Evolutionary conservation across 1,140 invertebrate genomes (phyloP).

Genomic region (Leptinotarsa texana): DNA sequence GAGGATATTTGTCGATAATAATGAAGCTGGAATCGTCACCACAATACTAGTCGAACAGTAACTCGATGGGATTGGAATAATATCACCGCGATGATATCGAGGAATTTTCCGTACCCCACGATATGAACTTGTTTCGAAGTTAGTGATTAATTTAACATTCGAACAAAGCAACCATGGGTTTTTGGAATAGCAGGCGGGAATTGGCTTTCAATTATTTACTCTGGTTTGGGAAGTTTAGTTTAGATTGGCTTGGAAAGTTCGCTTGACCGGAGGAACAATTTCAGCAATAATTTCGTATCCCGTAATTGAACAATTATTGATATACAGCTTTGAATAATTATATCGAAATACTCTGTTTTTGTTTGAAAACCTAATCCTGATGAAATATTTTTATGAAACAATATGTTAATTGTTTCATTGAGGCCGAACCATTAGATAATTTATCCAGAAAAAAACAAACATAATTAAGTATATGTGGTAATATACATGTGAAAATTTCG

Average conservation of each 20-base stretch:
- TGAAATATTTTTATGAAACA: no score
- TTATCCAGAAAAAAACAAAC: no score
- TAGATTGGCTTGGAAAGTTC: neutral
- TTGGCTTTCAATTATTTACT: constrained; percentile 2
- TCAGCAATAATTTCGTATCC: neutral
- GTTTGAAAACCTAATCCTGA: no score
- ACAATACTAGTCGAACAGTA: neutral
- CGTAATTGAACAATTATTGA: no score
- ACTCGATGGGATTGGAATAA: neutral
- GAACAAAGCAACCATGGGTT: neutral
- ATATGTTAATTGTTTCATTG: no score
- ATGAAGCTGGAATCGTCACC: neutral
- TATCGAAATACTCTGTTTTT: no score
- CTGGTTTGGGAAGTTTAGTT: neutral
- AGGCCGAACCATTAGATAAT: no score
- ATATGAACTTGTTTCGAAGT: neutral
- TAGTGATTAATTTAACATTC: neutral
- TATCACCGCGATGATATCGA: neutral
- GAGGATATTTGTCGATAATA: no score
- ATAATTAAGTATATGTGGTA: no score
- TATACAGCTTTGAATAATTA: no score
- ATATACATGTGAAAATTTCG: no score
- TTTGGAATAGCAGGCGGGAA: neutral
- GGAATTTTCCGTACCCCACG: neutral
- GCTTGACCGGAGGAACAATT: neutral